Evolutionary conservation across 1,140 invertebrate species (phyloP), one percentile per base, ranked within the genome.

Genomic region (Papilio polyxenes): DNA sequence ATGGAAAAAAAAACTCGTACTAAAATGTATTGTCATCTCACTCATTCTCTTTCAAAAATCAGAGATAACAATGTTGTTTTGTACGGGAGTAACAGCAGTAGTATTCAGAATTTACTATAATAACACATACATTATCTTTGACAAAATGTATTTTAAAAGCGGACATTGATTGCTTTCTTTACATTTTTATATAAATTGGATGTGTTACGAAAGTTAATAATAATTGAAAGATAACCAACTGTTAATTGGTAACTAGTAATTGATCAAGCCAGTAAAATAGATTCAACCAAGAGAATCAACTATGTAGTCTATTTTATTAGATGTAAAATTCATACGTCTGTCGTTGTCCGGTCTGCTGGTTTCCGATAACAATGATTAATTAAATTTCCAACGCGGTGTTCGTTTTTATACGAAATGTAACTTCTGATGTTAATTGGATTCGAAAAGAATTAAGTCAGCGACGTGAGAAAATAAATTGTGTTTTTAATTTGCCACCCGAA

Each of bases 401-500:
- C 75, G 49, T 77, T 77, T 76, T 49, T 31, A 48, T 48, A 75
- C 72, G 72, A 75, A 48, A 23, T 20, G 48, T 49, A 37, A 77
- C 48, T 77, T 56, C 44, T 77, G 75, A 77, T 77, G 44, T 77
- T 77, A 77, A 77, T 77, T 77, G 44, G 75, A 77, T 31, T 77
- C 49, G 75, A 77, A 77, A 77, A 53, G 49, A 53, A 77, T 77
- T 77, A 49, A 65, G 37, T 44, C 77, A 40, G 48, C 49, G 76
- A 82, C 69, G 69, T 56, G 77, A 75, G 51, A 74, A 75, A 65
- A 75, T 82, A 65, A 80, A 79, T 31, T 31, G 72, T 75, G 44
- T 82, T 80, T 82, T 82, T 75, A 76, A 81, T 37, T 56, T 77
- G 37, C 53, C 62, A 3, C 9, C 76, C 51, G 40, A 69, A 83